Evolutionary conservation across 1,140 invertebrate genomes (phyloP).

Genomic region (Myzus persicae): DNA sequence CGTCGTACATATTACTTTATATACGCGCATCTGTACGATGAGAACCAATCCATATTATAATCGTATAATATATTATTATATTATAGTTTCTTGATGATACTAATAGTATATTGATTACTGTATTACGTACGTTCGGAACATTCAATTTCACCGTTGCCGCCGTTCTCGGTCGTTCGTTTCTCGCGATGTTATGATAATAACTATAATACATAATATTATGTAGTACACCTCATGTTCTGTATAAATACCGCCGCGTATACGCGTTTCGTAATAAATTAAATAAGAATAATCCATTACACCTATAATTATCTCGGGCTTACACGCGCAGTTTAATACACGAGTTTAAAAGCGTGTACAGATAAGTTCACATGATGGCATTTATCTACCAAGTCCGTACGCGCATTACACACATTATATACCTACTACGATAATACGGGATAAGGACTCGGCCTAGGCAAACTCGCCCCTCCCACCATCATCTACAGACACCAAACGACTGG

Average conservation of each 20-base stretch:
- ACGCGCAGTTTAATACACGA: neutral
- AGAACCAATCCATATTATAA: neutral
- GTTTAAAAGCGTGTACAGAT: neutral
- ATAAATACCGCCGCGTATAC: neutral
- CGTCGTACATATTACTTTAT: neutral
- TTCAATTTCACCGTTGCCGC: neutral
- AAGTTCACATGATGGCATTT: neutral
- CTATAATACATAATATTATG: neutral
- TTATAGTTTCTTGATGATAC: neutral
- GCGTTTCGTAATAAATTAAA: slow-evolving; percentile 22
- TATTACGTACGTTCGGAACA: slow-evolving; percentile 10
- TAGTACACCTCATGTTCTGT: neutral
- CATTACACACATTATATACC: neutral
- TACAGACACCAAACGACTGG: neutral
- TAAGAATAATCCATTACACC: slow-evolving; percentile 14
- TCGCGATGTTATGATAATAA: neutral
- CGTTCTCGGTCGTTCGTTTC: neutral
- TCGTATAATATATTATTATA: neutral
- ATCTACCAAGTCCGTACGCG: neutral
- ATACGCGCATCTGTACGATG: neutral
- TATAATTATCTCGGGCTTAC: neutral
- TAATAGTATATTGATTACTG: slow-evolving; percentile 27
- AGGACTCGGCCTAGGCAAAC: neutral
- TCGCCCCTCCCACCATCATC: neutral
- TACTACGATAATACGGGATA: neutral